phyloP scores from a whole-genome alignment of 2,888 invertebrate species.

The Corbicula japonica region DNA sequence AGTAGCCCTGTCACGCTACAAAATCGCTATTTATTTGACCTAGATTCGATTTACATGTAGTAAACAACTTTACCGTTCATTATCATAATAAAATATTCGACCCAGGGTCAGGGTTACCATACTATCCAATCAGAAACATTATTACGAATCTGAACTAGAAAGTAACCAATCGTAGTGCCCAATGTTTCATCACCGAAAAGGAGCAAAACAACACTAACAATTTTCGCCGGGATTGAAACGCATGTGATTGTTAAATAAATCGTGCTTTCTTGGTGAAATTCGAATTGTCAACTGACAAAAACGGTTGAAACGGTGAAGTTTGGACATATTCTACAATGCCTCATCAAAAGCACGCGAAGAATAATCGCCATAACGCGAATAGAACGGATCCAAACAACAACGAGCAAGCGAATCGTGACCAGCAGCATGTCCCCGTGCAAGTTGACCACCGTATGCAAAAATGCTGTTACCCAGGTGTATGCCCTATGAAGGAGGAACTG shows the following conservation, averaged over 20 bases:
- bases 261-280: slow-evolving; percentile 32
- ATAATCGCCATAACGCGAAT: slow-evolving; percentile 70
- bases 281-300: slow-evolving; percentile 47
- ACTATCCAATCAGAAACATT: slow-evolving; percentile 65
- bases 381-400: slow-evolving; percentile 69
- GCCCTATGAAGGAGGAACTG: slow-evolving; percentile 72
- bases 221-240: slow-evolving; percentile 57
- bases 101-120: slow-evolving; percentile 64
- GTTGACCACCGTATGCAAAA: slow-evolving; percentile 60
- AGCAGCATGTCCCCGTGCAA: slow-evolving; percentile 44
- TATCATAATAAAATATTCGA: slow-evolving; percentile 69
- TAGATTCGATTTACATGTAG: slow-evolving; percentile 65
- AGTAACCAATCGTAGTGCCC: slow-evolving; percentile 69
- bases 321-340: slow-evolving; percentile 71
- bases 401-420: slow-evolving; percentile 67
- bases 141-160: slow-evolving; percentile 44
- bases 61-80: slow-evolving; percentile 72
- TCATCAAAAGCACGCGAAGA: slow-evolving; percentile 76
- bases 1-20: too few species aligned
- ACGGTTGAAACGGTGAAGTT: slow-evolving; percentile 28
- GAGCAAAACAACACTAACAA: slow-evolving; percentile 60
- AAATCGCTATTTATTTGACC: too few species aligned
- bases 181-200: slow-evolving; percentile 58
- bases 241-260: slow-evolving; percentile 20
- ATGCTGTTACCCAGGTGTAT: slow-evolving; percentile 79